A percentile compares a stretch with the other conserved stretches of the same genome.
phyloP scores from a whole-genome alignment of 1,140 invertebrate genomes.

The Bombyx mandarina region DNA sequence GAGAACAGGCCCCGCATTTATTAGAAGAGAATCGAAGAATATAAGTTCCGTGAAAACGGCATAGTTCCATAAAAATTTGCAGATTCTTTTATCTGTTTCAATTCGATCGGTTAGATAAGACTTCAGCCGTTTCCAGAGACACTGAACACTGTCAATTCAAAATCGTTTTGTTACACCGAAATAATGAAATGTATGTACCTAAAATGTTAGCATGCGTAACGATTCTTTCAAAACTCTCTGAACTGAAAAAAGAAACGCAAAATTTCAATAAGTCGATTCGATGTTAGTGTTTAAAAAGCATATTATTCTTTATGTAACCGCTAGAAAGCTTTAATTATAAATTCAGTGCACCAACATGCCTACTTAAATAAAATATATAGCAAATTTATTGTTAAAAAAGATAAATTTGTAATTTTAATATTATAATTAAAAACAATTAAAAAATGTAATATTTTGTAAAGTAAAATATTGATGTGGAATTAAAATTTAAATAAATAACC shows the following conservation, averaged over 20 bases:
- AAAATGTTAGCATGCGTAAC: conserved; percentile 60
- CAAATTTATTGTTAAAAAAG: conserved; percentile 33
- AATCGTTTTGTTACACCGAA: background rate
- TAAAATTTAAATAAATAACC: conserved; percentile 36
- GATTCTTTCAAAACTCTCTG: conserved; percentile 56
- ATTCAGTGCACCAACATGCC: conserved; percentile 58
- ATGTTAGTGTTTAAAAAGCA: conserved; percentile 14
- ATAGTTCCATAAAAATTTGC: background rate
- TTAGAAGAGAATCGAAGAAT: too few relatives aligned
- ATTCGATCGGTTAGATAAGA: too few relatives aligned
- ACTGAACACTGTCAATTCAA: conserved; percentile 1
- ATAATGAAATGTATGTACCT: conserved; percentile 9
- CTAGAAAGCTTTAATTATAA: too few relatives aligned
- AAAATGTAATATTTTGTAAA: conserved; percentile 4
- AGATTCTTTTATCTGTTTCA: background rate
- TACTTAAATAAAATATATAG: conserved; percentile 38
- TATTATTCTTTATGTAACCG: conserved; percentile 3
- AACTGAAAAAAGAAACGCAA: conserved; percentile 58
- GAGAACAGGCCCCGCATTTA: too few relatives aligned
- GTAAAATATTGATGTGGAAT: conserved; percentile 12
- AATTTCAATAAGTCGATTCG: conserved; percentile 35
- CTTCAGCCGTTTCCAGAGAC: conserved; percentile 10
- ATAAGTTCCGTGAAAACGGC: background rate
- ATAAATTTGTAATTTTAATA: conserved; percentile 18
- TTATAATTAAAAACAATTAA: background rate